Base-by-base conservation (phyloP, 2,797 vertebrate genomes). In the Zalophus californianus region DNA sequence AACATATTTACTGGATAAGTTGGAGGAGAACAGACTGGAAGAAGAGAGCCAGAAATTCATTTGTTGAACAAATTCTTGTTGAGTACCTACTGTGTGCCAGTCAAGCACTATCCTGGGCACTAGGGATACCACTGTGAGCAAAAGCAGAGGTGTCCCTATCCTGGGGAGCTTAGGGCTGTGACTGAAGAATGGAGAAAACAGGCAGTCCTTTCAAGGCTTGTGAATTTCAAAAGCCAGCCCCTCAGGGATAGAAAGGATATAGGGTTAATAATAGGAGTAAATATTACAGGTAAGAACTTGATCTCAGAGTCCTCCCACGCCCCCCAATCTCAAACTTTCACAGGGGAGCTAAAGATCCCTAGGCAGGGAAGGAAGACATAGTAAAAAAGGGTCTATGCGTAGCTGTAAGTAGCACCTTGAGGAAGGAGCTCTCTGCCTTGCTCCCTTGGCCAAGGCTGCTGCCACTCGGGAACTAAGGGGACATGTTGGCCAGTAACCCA, bases 181-280 rank as follows among this genome's bases (percentile, higher is more conserved):
- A 85, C 10, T 68, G 27, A 78, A 94, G 66, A 56, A 79, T 52
- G 70, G 20, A 89, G 12, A 52, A 41, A 15, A 52, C 66, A 56
- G 41, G 75, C 21, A 75, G 8, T 16, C 64, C 41, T 32, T 82
- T 86, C n/a, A 41, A 58, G 58, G 2, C 9, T 84, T 93, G 32
- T 84, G 44, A 29, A 52, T 95, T 89, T 89, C 68, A 52, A 89
- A 95, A 66, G 32, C 68, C 70, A 87, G 44, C 7, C 18, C 13
- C 32, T 79, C 23, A 48, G 44, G 25, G 12, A 66, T 56, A 95
- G 60, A 95, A 95, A 94, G 44, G 70, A 83, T 90, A 66, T 21
- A 77, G 35, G 38, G 52, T 44, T 44, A 44, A 44, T 8, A 44
- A 44, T 44, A 44, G 20, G 44, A 86, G 44, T 72, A 62, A 90